Evolutionary conservation across 2,888 invertebrate species (phyloP).

Genomic region (Tachina grossa): DNA sequence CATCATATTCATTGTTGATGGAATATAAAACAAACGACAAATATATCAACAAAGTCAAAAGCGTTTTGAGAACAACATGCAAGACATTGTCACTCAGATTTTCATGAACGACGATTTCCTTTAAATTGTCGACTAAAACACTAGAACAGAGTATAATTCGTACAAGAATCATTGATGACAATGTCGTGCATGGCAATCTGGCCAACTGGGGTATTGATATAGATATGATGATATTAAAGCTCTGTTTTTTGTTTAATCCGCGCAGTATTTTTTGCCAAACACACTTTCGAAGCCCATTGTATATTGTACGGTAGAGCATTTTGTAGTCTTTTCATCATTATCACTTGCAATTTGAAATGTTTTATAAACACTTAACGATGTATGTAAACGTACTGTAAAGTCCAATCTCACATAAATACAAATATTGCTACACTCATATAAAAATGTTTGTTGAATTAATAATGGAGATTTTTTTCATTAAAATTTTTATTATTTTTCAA

Average conservation of each 20-base stretch:
- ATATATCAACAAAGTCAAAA: no score
- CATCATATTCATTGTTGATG: no score
- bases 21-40: no score
- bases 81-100: no score
- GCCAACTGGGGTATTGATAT: not conserved
- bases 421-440: slow-evolving; percentile 6
- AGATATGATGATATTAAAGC: slow-evolving; percentile 59
- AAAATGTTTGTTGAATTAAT: slow-evolving; percentile 20
- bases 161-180: no score
- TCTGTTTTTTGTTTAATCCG: slow-evolving; percentile 23
- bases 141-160: no score
- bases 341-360: slow-evolving; percentile 64
- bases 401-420: not conserved
- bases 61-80: no score
- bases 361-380: slow-evolving; percentile 61
- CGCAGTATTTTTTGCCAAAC: slow-evolving; percentile 10
- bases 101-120: no score
- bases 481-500: no score
- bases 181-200: no score
- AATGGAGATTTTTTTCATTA: not conserved
- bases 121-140: no score
- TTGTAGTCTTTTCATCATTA: slow-evolving; percentile 69
- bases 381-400: slow-evolving; percentile 36
- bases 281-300: slow-evolving; percentile 16
- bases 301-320: slow-evolving; percentile 31